Evolutionary conservation across 2,888 invertebrate species (phyloP), one percentile per base, ranked within the genome.

Genomic region (Drosophila tanythrix): DNA sequence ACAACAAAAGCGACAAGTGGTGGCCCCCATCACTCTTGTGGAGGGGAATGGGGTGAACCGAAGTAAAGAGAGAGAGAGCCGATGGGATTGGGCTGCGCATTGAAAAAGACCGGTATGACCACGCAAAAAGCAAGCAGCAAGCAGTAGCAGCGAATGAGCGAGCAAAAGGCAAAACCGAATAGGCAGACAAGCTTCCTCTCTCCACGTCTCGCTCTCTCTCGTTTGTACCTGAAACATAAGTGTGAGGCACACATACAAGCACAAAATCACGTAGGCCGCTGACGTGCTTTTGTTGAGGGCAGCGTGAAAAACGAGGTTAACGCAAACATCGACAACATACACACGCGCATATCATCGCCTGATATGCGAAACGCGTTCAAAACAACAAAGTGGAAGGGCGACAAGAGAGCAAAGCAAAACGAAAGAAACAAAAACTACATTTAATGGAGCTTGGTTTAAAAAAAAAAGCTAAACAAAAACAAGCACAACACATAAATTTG

Each of bases 21-120:
- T 82, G 70, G 79, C 66, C 59, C 25, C 66, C 74, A 79, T 29
- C 74, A 76, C 21, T 31, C 43, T 29, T 15, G 8, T 21, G 40
- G 48, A 46, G 58, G 40, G 43, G 33, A 33, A 50, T 27, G 15
- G 27, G 61, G 33, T 18, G 56, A 50, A 25, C 29, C 10, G 15
- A 50, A 50, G 31, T 48, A 62, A 69, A 68, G 67, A 57, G 52
- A 50, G 36, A 58, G 43, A 46, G 57, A 64, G 48, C 29, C 38
- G 29, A 56, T 38, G 38, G 55, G 25, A 66, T 62, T 57, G 62
- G 51, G 65, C 63, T 71, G 74, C 56, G 60, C 62, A 58, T 70
- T 71, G 57, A 71, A 88, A 83, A 88, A 91, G 81, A 91, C 90
- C 91, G 90, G 91, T 90, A 90, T 82, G 70, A 79, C 83, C 89